Percentiles rank a stretch among this genome's conserved stretches.
Conservation (phyloP, 2,113 vertebrate species). For the Actenoides hombroni region DNA sequence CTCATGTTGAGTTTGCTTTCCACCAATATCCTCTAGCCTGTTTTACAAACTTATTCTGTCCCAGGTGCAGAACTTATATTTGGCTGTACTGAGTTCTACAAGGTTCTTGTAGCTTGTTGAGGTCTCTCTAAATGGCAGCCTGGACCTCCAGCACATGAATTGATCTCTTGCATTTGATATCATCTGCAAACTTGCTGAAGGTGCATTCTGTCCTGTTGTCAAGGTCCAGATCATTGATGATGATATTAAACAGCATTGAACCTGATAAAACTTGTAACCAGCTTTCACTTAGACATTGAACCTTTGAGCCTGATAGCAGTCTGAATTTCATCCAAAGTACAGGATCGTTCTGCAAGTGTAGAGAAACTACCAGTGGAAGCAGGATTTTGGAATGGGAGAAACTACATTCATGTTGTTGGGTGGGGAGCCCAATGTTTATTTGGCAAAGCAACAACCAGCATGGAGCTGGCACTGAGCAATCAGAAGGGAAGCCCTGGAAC, state of each 20-base stretch:
- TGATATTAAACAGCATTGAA: not conserved
- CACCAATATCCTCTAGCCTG: not conserved
- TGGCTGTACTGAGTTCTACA: not conserved
- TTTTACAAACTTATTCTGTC: not conserved
- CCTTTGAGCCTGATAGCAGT: not conserved
- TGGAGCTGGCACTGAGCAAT: not conserved
- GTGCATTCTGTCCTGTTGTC: not conserved
- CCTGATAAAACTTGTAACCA: not conserved
- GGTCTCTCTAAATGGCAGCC: not conserved
- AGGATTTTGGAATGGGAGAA: not conserved
- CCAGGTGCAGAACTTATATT: not conserved
- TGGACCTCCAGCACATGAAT: not conserved
- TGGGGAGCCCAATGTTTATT: not conserved
- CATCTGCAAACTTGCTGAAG: not conserved
- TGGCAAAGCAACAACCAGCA: not conserved
- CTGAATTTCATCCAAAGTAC: not conserved
- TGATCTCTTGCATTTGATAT: not conserved
- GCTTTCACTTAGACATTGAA: not conserved
- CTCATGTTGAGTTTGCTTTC: not conserved
- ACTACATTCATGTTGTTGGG: not conserved
- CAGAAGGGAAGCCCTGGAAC: not conserved
- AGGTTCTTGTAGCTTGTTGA: not conserved
- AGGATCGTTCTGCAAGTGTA: not conserved
- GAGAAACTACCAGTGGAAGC: not conserved
- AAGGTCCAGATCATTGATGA: not conserved